Evolutionary conservation across 2,797 vertebrate species (phyloP).

Genomic region (Gymnothorax javanicus): DNA sequence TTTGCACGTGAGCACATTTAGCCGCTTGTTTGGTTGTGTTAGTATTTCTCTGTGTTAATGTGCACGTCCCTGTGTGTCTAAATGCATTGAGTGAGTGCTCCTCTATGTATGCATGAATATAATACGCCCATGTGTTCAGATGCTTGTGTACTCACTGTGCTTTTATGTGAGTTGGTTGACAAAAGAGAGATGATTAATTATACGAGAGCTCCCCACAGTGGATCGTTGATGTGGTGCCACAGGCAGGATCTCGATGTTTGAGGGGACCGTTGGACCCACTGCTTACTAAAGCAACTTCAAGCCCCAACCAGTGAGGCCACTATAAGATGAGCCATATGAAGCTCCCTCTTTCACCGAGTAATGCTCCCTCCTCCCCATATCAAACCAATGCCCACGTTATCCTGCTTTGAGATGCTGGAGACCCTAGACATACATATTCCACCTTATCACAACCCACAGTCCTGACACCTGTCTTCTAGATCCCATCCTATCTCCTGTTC

Average conservation of each 20-base stretch:
- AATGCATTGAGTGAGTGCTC: background rate
- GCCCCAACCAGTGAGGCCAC: too few relatives aligned
- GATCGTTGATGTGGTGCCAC: background rate
- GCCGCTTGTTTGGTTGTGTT: slow-evolving; percentile 32
- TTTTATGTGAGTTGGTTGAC: background rate
- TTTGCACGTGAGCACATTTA: background rate
- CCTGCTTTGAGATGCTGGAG: too few relatives aligned
- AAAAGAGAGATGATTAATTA: slow-evolving; percentile 9
- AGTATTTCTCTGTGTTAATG: slow-evolving; percentile 24
- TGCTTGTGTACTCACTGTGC: slow-evolving; percentile 24
- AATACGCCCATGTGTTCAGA: background rate
- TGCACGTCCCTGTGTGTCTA: background rate
- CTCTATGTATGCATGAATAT: background rate
- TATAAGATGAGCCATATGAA: too few relatives aligned
- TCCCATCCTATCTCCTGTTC: too few relatives aligned
- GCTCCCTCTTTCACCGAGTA: too few relatives aligned
- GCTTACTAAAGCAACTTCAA: too few relatives aligned
- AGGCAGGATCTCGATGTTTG: background rate
- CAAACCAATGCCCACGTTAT: too few relatives aligned
- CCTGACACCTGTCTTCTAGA: too few relatives aligned
- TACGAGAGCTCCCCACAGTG: slow-evolving; percentile 48
- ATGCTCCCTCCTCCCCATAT: too few relatives aligned
- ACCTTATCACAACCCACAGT: too few relatives aligned
- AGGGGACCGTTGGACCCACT: background rate
- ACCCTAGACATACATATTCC: too few relatives aligned